Evolutionary conservation across 1,140 invertebrate species (phyloP).

Genomic region (Linepithema humile): DNA sequence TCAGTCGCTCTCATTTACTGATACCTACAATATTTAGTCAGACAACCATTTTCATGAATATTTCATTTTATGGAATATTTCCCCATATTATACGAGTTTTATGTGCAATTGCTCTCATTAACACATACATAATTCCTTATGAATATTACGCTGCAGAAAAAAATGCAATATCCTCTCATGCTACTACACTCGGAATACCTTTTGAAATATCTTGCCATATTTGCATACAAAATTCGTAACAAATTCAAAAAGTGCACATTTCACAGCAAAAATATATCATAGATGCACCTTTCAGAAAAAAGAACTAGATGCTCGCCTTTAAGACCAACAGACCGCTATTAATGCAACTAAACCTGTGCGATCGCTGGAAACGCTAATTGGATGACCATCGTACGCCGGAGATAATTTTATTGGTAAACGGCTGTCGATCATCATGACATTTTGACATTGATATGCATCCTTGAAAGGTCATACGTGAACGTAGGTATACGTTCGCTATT

Average conservation of each 20-base stretch:
- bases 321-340: not conserved
- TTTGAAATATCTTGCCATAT: not conserved
- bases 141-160: not conserved
- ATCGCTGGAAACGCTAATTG: conserved; percentile 20
- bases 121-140: not conserved
- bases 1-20: not conserved
- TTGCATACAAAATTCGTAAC: not conserved
- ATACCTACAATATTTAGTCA: conserved; percentile 2
- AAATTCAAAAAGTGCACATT: not conserved
- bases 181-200: not conserved
- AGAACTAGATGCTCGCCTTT: not conserved
- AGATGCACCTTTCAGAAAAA: not conserved
- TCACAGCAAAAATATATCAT: not conserved
- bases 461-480: not conserved
- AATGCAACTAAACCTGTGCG: not conserved
- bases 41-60: conserved; percentile 8
- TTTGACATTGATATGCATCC: not conserved
- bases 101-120: not conserved
- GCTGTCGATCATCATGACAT: conserved; percentile 33
- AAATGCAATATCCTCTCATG: not conserved
- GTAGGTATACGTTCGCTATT: not conserved
- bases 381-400: not conserved
- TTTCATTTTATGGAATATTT: not conserved
- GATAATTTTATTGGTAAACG: conserved; percentile 51
- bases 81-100: not conserved